phyloP scores from a whole-genome alignment of 2,888 invertebrate species.

The Dexiosoma caninum region DNA sequence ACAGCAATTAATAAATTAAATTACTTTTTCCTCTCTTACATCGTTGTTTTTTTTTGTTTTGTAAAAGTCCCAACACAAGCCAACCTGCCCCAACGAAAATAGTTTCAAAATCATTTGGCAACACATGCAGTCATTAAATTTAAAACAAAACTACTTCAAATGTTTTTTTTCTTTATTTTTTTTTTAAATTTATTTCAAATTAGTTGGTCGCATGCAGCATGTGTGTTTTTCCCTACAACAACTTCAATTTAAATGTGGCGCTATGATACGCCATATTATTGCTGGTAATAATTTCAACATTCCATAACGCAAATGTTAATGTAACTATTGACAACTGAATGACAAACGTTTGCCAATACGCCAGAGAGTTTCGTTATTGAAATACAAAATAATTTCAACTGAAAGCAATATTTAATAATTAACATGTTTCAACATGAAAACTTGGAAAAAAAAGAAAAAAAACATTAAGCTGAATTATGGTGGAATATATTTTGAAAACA shows the following conservation, averaged over 20 bases:
- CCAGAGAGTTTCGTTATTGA: constrained; percentile 2
- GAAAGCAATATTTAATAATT: constrained; percentile 30
- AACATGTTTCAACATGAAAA: constrained; percentile 1
- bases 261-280: not conserved
- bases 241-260: not conserved
- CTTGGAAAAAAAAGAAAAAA: too few species aligned
- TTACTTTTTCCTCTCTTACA: not conserved
- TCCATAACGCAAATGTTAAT: constrained; percentile 41
- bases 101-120: not conserved
- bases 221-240: not conserved
- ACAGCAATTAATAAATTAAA: constrained; percentile 22
- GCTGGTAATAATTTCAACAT: not conserved
- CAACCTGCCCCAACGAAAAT: not conserved
- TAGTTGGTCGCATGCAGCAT: not conserved
- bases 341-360: constrained; percentile 35
- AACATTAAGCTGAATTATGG: not conserved
- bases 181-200: too few species aligned
- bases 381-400: constrained; percentile 5
- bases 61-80: not conserved
- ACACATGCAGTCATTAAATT: not conserved
- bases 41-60: too few species aligned
- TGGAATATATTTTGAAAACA: not conserved
- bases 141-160: too few species aligned
- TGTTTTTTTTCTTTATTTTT: too few species aligned
- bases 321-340: constrained; percentile 51